Conservation (phyloP, 2,888 invertebrate species). For the Drosophila multiciliata region DNA sequence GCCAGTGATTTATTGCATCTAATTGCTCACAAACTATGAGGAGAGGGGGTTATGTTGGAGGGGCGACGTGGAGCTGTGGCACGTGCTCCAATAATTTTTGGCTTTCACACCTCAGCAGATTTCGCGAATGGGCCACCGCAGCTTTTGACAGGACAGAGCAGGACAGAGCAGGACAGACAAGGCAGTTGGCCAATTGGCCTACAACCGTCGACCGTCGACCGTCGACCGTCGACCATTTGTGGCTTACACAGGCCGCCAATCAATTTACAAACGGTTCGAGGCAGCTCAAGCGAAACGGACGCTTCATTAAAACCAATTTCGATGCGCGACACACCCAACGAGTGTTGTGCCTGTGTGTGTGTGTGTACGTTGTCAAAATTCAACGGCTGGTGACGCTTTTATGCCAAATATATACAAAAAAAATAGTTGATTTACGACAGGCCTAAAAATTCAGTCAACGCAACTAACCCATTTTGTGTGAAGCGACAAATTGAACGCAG, state of each 20-base stretch:
- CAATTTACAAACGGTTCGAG: constrained; percentile 42
- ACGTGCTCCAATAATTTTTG: constrained; percentile 79
- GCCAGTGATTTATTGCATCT: constrained; percentile 74
- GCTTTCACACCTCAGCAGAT: constrained; percentile 65
- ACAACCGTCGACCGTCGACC: constrained; percentile 25
- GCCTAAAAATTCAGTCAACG: neutral
- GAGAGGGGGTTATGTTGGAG: neutral
- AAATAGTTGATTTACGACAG: constrained; percentile 4
- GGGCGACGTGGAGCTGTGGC: constrained; percentile 43
- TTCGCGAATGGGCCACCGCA: constrained; percentile 43
- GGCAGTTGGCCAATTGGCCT: constrained; percentile 11
- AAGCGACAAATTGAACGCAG: neutral
- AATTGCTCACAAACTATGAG: constrained; percentile 63
- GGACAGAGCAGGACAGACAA: neutral
- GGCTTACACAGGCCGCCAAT: constrained; percentile 57
- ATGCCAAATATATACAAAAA: neutral
- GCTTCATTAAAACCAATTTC: constrained; percentile 75
- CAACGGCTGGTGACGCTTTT: constrained; percentile 21
- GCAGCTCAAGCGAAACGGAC: constrained; percentile 48
- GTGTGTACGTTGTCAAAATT: neutral
- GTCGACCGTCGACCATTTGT: constrained; percentile 44
- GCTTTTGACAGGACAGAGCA: constrained; percentile 6
- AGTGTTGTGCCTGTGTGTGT: neutral
- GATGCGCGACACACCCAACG: constrained; percentile 43
- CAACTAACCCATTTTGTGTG: constrained; percentile 1